These are phyloP conservation scores for Idaea biselata DNA, from an alignment of 2,888 invertebrate species.

Conservation along the genomic window DNA sequence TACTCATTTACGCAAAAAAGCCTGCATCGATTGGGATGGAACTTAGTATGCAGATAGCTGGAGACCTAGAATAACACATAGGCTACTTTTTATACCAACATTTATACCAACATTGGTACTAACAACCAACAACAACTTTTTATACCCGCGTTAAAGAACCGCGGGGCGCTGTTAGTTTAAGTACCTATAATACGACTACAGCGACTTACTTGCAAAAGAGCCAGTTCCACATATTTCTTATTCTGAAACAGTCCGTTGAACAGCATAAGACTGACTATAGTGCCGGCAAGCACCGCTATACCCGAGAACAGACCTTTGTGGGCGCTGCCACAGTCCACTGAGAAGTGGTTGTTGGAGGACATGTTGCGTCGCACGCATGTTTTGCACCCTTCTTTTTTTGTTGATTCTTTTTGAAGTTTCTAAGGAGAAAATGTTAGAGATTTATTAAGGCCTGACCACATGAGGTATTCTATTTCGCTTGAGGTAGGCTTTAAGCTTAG, in stretches of 20 bases:
- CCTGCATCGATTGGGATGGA: no score
- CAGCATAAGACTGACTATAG: constrained; percentile 85
- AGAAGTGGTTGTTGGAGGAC: constrained; percentile 78
- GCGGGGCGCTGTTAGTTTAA: constrained; percentile 3
- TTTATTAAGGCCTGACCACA: constrained; percentile 12
- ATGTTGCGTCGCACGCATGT: constrained; percentile 52
- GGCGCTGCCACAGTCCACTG: constrained; percentile 87
- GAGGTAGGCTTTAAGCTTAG: no score
- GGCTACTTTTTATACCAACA: no score
- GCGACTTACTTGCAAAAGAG: constrained; percentile 79
- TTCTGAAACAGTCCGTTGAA: constrained; percentile 84
- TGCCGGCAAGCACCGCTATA: constrained; percentile 84
- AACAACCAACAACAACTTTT: no score
- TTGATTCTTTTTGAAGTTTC: constrained; percentile 40
- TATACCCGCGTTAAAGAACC: no score
- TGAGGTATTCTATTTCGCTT: no score
- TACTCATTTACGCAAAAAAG: no score
- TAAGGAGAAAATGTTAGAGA: constrained; percentile 25
- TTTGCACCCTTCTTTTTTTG: constrained; percentile 24
- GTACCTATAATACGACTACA: background rate
- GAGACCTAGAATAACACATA: no score
- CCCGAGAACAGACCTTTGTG: constrained; percentile 85
- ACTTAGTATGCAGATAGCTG: no score
- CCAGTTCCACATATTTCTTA: constrained; percentile 75
- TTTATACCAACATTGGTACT: no score